Evolutionary conservation across 2,113 vertebrate species (phyloP).

Genomic region (Etheostoma cragini): DNA sequence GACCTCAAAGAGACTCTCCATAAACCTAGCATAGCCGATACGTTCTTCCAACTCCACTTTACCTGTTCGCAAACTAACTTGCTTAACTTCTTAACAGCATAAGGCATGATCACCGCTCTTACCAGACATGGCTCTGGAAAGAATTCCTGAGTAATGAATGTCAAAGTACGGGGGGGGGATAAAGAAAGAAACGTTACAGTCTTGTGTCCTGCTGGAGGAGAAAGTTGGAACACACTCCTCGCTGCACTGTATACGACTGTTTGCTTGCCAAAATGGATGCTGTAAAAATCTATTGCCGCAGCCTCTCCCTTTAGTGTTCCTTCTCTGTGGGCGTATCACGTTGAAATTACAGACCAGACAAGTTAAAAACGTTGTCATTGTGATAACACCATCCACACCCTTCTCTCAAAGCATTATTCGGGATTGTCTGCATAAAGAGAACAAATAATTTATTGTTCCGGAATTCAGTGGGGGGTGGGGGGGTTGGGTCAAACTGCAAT

Average conservation of each 20-base stretch:
- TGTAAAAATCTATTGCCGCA: conserved; percentile 28
- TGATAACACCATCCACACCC: conserved; percentile 47
- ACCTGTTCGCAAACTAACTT: conserved; percentile 7
- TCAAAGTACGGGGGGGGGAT: conserved; percentile 11
- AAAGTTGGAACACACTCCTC: conserved; percentile 25
- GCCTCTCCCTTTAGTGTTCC: conserved; percentile 10
- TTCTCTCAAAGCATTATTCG: conserved; percentile 31
- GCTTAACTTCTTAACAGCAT: neutral
- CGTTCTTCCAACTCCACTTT: neutral
- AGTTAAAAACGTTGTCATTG: conserved; percentile 20
- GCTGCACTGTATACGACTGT: conserved; percentile 25
- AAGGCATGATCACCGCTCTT: conserved; percentile 69
- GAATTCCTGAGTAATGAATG: conserved; percentile 74
- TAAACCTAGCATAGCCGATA: neutral
- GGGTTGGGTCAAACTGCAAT: conserved; percentile 25
- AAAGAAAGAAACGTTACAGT: conserved; percentile 46
- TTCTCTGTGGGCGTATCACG: conserved; percentile 1
- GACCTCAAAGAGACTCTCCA: neutral
- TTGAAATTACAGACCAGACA: conserved; percentile 16
- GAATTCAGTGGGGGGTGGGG: conserved; percentile 27
- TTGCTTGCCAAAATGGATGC: conserved; percentile 45
- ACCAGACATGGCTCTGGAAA: conserved; percentile 75
- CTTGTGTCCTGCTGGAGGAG: conserved; percentile 23
- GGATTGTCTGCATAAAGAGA: conserved; percentile 46
- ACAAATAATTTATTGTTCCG: conserved; percentile 66